Percentiles rank a stretch among this genome's conserved stretches.
phyloP scores from a whole-genome alignment of 2,797 vertebrate genomes.

The Tragopan temminckii region DNA sequence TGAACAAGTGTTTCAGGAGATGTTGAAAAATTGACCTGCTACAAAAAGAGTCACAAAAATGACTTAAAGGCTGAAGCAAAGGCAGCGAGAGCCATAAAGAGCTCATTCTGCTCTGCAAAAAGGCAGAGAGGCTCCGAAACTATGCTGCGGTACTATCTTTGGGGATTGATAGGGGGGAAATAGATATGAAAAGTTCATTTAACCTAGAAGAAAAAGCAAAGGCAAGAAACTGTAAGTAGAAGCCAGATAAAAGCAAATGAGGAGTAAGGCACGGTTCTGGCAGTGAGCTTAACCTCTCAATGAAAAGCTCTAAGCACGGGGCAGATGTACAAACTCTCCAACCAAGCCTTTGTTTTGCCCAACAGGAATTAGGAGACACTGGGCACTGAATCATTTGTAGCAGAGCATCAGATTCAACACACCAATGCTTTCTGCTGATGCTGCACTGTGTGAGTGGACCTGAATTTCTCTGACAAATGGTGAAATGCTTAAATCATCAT shows the following conservation, averaged over 20 bases:
- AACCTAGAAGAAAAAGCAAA: neutral
- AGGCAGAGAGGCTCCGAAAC: neutral
- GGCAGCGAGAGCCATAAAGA: slow-evolving; percentile 18
- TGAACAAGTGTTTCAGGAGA: slow-evolving; percentile 36
- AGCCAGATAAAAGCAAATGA: neutral
- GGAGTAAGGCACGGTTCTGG: neutral
- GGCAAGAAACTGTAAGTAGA: neutral
- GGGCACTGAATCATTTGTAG: neutral
- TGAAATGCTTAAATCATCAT: neutral
- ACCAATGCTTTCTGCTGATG: neutral
- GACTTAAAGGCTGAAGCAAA: slow-evolving; percentile 53
- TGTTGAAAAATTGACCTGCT: slow-evolving; percentile 48
- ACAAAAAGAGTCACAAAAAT: slow-evolving; percentile 44
- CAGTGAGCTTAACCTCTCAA: neutral
- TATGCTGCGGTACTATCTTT: neutral
- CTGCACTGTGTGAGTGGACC: neutral
- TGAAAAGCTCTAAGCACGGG: neutral
- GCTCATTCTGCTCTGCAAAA: slow-evolving; percentile 13
- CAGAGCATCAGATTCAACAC: neutral
- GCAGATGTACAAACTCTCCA: neutral
- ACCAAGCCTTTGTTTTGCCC: neutral
- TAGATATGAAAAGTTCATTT: neutral
- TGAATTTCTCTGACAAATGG: neutral
- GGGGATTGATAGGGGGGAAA: fast-evolving
- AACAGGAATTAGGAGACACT: neutral